Evolutionary conservation across 2,888 invertebrate species (phyloP).

Genomic region (Timandra comae): DNA sequence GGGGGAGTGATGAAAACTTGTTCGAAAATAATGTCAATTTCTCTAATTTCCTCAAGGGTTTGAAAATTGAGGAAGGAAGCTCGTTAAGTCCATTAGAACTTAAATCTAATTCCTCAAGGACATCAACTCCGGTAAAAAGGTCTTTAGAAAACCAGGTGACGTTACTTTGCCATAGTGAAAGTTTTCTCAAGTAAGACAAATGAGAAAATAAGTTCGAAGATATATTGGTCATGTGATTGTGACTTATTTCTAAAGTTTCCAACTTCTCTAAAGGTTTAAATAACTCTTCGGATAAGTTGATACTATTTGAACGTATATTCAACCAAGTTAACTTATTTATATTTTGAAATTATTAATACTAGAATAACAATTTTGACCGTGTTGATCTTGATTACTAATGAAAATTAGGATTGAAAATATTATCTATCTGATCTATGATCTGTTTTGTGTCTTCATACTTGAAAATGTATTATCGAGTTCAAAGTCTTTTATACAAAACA

Average conservation of each 20-base stretch:
- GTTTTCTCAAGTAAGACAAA: slow-evolving; percentile 73
- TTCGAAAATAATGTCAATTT: slow-evolving; percentile 82
- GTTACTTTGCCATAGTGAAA: slow-evolving; percentile 83
- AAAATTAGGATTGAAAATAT: no score
- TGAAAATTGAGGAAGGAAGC: slow-evolving; percentile 79
- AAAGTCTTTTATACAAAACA: no score
- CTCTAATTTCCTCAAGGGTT: slow-evolving; percentile 77
- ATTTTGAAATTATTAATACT: no score
- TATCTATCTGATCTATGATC: no score
- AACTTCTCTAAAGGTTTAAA: slow-evolving; percentile 76
- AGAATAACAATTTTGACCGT: no score
- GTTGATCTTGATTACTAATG: no score
- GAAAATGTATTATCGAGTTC: no score
- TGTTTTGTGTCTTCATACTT: no score
- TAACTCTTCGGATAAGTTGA: slow-evolving; percentile 74
- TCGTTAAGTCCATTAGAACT: slow-evolving; percentile 79
- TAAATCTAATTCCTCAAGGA: slow-evolving; percentile 81
- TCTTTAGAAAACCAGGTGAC: slow-evolving; percentile 78
- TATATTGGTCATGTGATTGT: slow-evolving; percentile 80
- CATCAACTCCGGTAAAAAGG: slow-evolving; percentile 79
- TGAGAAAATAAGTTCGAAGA: slow-evolving; percentile 79
- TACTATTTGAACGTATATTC: slow-evolving; percentile 78
- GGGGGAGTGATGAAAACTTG: slow-evolving; percentile 79
- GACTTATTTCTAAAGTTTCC: slow-evolving; percentile 79
- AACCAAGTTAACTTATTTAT: slow-evolving; percentile 79